Conservation (phyloP, 1,140 invertebrate genomes). For the Catajapyx aquilonaris region DNA sequence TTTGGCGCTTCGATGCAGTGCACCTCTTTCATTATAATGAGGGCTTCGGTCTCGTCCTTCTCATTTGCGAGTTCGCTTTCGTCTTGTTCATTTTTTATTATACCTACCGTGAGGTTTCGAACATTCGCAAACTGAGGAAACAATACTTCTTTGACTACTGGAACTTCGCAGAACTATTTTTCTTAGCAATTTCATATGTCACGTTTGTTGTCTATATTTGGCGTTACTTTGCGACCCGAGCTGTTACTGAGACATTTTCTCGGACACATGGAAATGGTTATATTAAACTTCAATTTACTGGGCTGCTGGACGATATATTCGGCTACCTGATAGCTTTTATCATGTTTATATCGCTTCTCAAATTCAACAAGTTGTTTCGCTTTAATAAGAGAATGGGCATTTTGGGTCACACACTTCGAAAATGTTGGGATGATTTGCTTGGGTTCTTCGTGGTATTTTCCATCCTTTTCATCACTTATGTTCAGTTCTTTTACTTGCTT, state of each 20-base stretch:
- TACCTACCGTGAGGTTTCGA: slow-evolving; percentile 20
- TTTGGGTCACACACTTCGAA: slow-evolving; percentile 16
- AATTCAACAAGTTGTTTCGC: slow-evolving; percentile 27
- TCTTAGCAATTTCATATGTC: slow-evolving; percentile 6
- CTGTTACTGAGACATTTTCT: slow-evolving; percentile 20
- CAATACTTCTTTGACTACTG: slow-evolving; percentile 23
- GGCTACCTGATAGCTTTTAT: slow-evolving; percentile 25
- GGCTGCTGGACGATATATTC: slow-evolving; percentile 25
- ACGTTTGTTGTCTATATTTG: no score
- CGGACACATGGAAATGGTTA: slow-evolving; percentile 26
- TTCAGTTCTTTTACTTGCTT: slow-evolving; percentile 27
- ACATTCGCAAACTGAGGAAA: slow-evolving; percentile 12
- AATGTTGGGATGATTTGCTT: slow-evolving; percentile 20
- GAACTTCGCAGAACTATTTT: slow-evolving; percentile 17
- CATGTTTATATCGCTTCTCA: slow-evolving; percentile 26
- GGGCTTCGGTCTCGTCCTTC: slow-evolving; percentile 16
- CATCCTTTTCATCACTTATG: slow-evolving; percentile 20
- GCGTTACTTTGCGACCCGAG: no score
- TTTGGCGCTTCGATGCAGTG: neutral
- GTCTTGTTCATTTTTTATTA: slow-evolving; percentile 26
- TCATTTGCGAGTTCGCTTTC: slow-evolving; percentile 21
- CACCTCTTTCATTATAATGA: slow-evolving; percentile 8
- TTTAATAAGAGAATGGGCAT: slow-evolving; percentile 28
- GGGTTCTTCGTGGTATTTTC: slow-evolving; percentile 21
- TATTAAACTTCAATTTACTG: slow-evolving; percentile 26